phyloP scores from a whole-genome alignment of 2,888 invertebrate species.

The Agonopterix alstromeriana region DNA sequence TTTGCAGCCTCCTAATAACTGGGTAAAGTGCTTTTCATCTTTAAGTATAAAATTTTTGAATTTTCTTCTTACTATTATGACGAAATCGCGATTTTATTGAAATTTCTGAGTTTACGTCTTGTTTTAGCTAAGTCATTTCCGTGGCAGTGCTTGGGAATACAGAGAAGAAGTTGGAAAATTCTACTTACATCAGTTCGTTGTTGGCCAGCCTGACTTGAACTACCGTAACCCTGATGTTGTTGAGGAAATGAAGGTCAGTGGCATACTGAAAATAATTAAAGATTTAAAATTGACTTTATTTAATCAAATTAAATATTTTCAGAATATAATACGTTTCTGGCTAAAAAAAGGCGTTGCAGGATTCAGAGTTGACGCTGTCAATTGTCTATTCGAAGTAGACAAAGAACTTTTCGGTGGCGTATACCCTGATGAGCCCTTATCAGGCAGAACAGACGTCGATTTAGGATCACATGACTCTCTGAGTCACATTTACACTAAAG shows the following conservation, averaged over 20 bases:
- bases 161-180: slow-evolving; percentile 79
- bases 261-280: neutral
- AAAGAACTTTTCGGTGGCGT: slow-evolving; percentile 56
- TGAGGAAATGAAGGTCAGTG: slow-evolving; percentile 70
- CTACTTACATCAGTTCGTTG: slow-evolving; percentile 84
- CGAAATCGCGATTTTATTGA: neutral
- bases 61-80: neutral
- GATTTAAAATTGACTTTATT: neutral
- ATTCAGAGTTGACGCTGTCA: slow-evolving; percentile 88
- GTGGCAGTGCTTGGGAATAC: slow-evolving; percentile 85
- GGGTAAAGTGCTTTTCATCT: slow-evolving; percentile 53
- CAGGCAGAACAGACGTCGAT: slow-evolving; percentile 54
- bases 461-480: slow-evolving; percentile 74
- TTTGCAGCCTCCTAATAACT: slow-evolving; percentile 82
- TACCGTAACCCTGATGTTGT: slow-evolving; percentile 80
- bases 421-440: slow-evolving; percentile 75
- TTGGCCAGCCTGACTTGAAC: slow-evolving; percentile 85
- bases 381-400: slow-evolving; percentile 78
- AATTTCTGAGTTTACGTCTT: neutral
- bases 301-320: slow-evolving; percentile 13
- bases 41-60: neutral
- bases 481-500: slow-evolving; percentile 79
- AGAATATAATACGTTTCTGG: slow-evolving; percentile 86
- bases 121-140: slow-evolving; percentile 72
- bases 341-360: slow-evolving; percentile 89